Conservation (phyloP, 2,113 vertebrate genomes). For the Oryzias melastigma region DNA sequence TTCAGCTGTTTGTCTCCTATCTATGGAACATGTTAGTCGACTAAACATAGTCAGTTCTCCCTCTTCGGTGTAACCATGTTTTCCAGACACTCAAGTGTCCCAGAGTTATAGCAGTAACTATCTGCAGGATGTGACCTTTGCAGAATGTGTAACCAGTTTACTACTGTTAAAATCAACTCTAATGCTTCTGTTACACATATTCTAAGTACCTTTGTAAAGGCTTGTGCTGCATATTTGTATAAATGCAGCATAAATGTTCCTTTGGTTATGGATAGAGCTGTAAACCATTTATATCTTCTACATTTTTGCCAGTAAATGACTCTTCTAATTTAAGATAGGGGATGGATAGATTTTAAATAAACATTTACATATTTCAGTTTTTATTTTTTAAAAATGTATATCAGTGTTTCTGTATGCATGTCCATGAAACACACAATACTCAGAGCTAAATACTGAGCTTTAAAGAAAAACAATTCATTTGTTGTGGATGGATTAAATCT, state of each 20-base stretch:
- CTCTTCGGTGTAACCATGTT: not conserved
- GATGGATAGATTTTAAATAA: slow-evolving; percentile 22
- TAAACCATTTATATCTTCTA: slow-evolving; percentile 22
- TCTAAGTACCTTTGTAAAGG: no score
- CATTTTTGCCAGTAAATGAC: not conserved
- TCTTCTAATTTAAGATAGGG: no score
- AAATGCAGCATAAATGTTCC: not conserved
- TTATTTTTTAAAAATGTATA: slow-evolving; percentile 49
- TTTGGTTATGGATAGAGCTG: not conserved
- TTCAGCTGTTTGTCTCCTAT: not conserved
- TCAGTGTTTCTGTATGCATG: no score
- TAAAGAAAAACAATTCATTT: no score
- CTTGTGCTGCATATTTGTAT: not conserved
- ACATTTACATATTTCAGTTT: slow-evolving; percentile 24
- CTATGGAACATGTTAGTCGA: not conserved
- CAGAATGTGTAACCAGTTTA: not conserved
- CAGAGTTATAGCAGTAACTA: not conserved
- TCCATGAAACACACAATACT: no score
- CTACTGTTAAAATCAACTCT: not conserved
- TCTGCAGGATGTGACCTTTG: slow-evolving; percentile 1
- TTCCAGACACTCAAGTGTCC: not conserved
- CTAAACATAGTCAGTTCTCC: not conserved
- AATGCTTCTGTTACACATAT: no score
- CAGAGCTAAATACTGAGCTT: no score
- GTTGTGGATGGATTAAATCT: not conserved